Evolutionary conservation across 2,113 vertebrate species (phyloP).

Genomic region (Hippocampus mohnikei): DNA sequence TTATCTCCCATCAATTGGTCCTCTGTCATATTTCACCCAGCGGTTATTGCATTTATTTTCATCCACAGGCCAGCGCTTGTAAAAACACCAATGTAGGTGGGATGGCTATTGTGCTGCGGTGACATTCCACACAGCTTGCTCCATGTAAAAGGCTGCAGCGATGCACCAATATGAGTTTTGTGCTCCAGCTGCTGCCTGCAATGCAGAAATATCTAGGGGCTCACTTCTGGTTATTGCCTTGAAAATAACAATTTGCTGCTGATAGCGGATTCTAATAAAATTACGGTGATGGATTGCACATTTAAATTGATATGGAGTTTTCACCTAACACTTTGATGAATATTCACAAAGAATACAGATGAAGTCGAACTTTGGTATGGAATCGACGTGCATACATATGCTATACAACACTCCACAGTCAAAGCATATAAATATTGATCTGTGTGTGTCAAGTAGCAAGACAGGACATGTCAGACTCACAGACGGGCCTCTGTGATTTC

Average conservation of each 20-base stretch:
- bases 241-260: constrained; percentile 54
- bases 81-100: constrained; percentile 19
- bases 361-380: constrained; percentile 11
- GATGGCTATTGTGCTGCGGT: constrained; percentile 33
- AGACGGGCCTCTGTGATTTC: constrained; percentile 6
- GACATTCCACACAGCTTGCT: constrained; percentile 38
- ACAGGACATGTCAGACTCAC: constrained; percentile 33
- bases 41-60: constrained; percentile 4
- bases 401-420: constrained; percentile 13
- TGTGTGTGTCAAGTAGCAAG: constrained; percentile 30
- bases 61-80: constrained; percentile 23
- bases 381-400: constrained; percentile 2
- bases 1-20: constrained; percentile 18
- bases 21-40: constrained; percentile 8
- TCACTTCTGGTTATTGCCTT: constrained; percentile 57
- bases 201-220: constrained; percentile 59
- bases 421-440: constrained; percentile 48
- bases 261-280: constrained; percentile 48
- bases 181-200: constrained; percentile 60
- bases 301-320: constrained; percentile 60
- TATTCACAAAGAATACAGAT: constrained; percentile 47
- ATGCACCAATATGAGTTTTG: constrained; percentile 51
- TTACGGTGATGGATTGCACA: constrained; percentile 53
- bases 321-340: constrained; percentile 44
- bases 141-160: constrained; percentile 36